Base-by-base conservation (phyloP, 1,140 invertebrate genomes). In the Lysiphlebus fabarum region DNA sequence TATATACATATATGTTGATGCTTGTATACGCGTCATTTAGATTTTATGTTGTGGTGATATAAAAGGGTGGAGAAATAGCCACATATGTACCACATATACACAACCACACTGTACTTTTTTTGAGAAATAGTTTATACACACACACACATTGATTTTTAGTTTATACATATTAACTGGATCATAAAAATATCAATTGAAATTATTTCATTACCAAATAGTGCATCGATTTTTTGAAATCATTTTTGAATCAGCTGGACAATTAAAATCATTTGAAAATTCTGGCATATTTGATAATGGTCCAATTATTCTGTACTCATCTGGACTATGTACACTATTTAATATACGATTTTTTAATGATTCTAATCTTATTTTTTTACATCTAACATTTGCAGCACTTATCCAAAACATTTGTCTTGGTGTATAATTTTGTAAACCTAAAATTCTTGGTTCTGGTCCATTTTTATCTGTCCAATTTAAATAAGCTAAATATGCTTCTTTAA, bases 401-500 rank as follows among this genome's bases (percentile, higher is more conserved):
- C 36, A 50, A 50, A 50, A 26, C 17, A 47, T 8, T 47, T 47
- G 45, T 26, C 14, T 10, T 1, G 26, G 48, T 6, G 48, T 34
- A 3, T 40, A 6, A 40, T 26, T 26, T 26, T 11, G 5, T 37
- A 12, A 17, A 10, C 11, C 85, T 0, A 85, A 85, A 3, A 94
- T 73, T 59, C 82, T 77, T 1, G 81, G 77, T 14, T 92, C 90
- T 1, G 72, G 65, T 0, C 84, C 84, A 65, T 92, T 83, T 9
- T 83, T 76, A 40, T 84, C 71, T 1, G 81, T 81, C 88, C 90
- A 91, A 7, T 83, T 81, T 41, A 84, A 79, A 73, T 93, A 93
- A 1, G 91, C 91, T 36, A 85, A 82, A 72, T 94, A 95, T 0
- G 93, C 90, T 63, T 92, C 87, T 70, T 93, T 92, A 33, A 94